Percentiles rank a stretch among this genome's conserved stretches.
These are phyloP conservation scores for Pteria penguin DNA, from an alignment of 2,888 invertebrate genomes.

Conservation along the genomic window DNA sequence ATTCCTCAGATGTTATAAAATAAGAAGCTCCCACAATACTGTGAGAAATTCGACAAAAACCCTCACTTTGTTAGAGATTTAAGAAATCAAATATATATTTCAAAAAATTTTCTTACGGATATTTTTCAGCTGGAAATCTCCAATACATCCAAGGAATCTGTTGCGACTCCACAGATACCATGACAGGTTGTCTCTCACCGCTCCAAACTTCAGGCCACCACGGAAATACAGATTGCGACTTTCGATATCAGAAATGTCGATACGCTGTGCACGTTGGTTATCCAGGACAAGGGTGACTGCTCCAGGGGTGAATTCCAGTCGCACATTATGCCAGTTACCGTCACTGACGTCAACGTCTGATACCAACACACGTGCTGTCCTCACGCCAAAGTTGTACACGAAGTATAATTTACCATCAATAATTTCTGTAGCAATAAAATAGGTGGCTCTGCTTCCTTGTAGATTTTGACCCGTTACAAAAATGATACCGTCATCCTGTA, in stretches of 20 bases:
- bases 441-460: slow-evolving; percentile 23
- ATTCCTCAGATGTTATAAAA: no score
- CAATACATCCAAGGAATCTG: slow-evolving; percentile 76
- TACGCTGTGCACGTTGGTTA: slow-evolving; percentile 35
- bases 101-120: slow-evolving; percentile 15
- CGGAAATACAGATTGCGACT: slow-evolving; percentile 35
- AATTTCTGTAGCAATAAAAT: slow-evolving; percentile 74
- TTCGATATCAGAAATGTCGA: slow-evolving; percentile 21
- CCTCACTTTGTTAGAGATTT: no score
- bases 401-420: slow-evolving; percentile 75
- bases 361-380: slow-evolving; percentile 59
- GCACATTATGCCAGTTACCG: slow-evolving; percentile 70
- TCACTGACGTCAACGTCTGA: slow-evolving; percentile 68
- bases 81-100: background rate
- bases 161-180: slow-evolving; percentile 75
- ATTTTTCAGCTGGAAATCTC: slow-evolving; percentile 65
- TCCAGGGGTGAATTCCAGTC: slow-evolving; percentile 20
- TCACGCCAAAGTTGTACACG: slow-evolving; percentile 70
- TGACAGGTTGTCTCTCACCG: slow-evolving; percentile 62
- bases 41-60: no score
- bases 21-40: no score
- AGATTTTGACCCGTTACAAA: slow-evolving; percentile 57
- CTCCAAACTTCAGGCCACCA: slow-evolving; percentile 64
- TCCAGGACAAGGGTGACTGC: slow-evolving; percentile 62
- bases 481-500: slow-evolving; percentile 70